A percentile compares a stretch with the other conserved stretches of the same genome.
Conservation (phyloP, 2,888 invertebrate species). For the Scaptomyza polygonia region DNA sequence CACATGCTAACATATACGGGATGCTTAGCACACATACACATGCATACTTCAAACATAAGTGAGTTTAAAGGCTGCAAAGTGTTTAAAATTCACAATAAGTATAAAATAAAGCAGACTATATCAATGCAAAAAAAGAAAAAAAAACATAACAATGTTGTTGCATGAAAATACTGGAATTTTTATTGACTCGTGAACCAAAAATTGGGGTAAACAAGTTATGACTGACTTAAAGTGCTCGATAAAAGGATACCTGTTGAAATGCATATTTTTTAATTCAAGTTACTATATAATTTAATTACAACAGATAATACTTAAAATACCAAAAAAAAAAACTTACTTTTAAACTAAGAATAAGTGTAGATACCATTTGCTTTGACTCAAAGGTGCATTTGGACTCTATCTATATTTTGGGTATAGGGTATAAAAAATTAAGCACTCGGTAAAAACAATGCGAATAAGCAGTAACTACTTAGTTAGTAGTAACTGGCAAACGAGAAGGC, state of each 20-base stretch:
- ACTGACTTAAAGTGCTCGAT: neutral
- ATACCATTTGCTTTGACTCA: neutral
- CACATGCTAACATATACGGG: too few species aligned
- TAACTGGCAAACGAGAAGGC: constrained; percentile 44
- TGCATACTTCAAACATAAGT: too few species aligned
- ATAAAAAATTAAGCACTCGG: constrained; percentile 29
- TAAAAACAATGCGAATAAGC: constrained; percentile 36
- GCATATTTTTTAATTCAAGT: neutral
- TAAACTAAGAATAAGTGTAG: too few species aligned
- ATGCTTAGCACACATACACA: too few species aligned
- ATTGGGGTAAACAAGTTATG: constrained; percentile 34
- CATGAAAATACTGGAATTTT: constrained; percentile 71
- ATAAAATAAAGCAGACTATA: too few species aligned
- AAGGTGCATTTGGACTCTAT: neutral
- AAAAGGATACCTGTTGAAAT: constrained; percentile 2
- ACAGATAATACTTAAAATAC: neutral
- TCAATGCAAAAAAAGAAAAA: too few species aligned
- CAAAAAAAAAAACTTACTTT: too few species aligned
- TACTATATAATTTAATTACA: neutral
- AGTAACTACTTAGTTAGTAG: too few species aligned
- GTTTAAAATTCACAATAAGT: too few species aligned
- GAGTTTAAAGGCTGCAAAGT: too few species aligned
- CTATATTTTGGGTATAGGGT: constrained; percentile 5
- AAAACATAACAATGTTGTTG: constrained; percentile 34
- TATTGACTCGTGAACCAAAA: constrained; percentile 69